Evolutionary conservation across 2,888 invertebrate genomes (phyloP).

Genomic region (Xestia ashworthii): DNA sequence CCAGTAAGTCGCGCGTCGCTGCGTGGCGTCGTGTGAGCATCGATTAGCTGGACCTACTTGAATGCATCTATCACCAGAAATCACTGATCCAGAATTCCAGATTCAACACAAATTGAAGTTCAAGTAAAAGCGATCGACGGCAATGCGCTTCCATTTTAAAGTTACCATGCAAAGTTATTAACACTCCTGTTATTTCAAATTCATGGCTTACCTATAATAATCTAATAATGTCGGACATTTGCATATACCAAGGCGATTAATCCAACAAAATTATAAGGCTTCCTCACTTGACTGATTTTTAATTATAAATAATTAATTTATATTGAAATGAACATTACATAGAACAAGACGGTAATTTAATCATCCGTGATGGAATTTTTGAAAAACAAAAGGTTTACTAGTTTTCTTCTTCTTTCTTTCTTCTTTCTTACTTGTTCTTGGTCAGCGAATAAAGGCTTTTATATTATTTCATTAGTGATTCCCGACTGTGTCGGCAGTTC

Average conservation of each 20-base stretch:
- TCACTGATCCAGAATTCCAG: neutral
- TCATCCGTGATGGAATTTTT: neutral
- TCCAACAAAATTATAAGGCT: conserved; percentile 13
- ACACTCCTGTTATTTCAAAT: neutral
- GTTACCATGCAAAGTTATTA: neutral
- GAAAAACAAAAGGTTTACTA: too few relatives aligned
- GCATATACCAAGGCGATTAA: neutral
- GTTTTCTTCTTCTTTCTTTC: too few relatives aligned
- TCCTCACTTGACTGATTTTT: neutral
- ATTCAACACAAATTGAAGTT: neutral
- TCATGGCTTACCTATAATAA: neutral
- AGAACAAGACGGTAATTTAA: too few relatives aligned
- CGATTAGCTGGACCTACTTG: neutral
- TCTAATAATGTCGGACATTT: conserved; percentile 10
- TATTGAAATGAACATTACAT: neutral
- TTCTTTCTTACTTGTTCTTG: too few relatives aligned
- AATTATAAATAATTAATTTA: conserved; percentile 11
- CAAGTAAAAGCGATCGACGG: neutral
- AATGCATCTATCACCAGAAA: neutral
- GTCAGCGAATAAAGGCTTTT: too few relatives aligned
- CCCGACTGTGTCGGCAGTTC: neutral
- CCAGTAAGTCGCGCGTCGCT: neutral
- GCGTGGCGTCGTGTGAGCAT: neutral
- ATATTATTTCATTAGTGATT: too few relatives aligned
- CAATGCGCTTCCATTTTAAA: neutral